A percentile compares a stretch with the other conserved stretches of the same genome.
Conservation (phyloP, 2,888 invertebrate genomes). For the Reticulitermes lucifugus region DNA sequence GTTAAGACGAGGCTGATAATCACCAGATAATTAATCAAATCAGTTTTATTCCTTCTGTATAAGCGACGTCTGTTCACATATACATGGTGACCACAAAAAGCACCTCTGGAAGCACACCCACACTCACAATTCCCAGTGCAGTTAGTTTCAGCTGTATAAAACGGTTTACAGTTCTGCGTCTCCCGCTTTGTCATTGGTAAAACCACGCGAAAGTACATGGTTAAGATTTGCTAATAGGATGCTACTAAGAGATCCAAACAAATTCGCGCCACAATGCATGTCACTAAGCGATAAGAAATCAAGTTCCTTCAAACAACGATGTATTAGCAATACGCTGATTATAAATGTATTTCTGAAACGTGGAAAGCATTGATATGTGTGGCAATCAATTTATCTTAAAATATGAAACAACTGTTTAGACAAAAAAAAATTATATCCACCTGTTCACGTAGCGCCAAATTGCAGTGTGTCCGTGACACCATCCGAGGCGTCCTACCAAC, state of each 20-base stretch:
- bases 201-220: conserved; percentile 11
- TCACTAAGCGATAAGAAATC: conserved; percentile 1
- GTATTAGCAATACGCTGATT: neutral
- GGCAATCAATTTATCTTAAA: neutral
- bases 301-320: conserved; percentile 29
- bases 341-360: neutral
- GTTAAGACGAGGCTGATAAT: neutral
- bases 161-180: neutral
- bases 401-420: neutral
- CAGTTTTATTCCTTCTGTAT: neutral
- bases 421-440: neutral
- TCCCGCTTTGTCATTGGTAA: conserved; percentile 1
- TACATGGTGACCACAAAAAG: neutral
- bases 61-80: neutral
- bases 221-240: conserved; percentile 4
- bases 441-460: neutral
- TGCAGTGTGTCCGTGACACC: neutral
- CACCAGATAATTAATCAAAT: neutral
- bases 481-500: neutral
- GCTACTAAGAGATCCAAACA: conserved; percentile 18
- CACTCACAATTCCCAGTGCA: neutral
- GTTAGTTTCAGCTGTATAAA: neutral
- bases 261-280: conserved; percentile 35
- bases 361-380: neutral
- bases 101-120: neutral